phyloP scores from a whole-genome alignment of 2,797 vertebrate genomes.

The Sphaeramia orbicularis region DNA sequence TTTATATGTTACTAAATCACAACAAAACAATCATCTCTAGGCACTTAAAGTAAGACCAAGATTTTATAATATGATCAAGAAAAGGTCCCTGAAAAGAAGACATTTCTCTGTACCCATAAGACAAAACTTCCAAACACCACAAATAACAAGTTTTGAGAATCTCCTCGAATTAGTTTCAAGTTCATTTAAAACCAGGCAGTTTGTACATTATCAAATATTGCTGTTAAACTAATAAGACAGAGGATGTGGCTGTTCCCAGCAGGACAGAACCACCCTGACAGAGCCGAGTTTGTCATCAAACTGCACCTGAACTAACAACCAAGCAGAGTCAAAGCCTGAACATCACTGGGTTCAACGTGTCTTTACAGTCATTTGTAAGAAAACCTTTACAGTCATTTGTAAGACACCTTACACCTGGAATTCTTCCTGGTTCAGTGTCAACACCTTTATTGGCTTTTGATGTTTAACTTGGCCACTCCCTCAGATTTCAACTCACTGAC shows the following conservation, averaged over 20 bases:
- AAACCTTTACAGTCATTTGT: too few relatives aligned
- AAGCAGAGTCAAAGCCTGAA: neutral
- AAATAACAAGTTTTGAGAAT: too few relatives aligned
- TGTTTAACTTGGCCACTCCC: conserved; percentile 59
- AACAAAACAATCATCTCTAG: too few relatives aligned
- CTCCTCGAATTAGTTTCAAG: too few relatives aligned
- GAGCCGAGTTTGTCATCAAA: neutral
- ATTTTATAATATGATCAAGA: too few relatives aligned
- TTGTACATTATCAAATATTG: neutral
- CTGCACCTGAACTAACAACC: conserved; percentile 23
- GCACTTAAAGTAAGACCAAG: too few relatives aligned
- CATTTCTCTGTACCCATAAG: too few relatives aligned
- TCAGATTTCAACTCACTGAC: conserved; percentile 4
- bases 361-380: too few relatives aligned
- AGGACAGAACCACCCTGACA: neutral
- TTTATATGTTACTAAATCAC: too few relatives aligned
- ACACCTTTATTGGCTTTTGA: conserved; percentile 54
- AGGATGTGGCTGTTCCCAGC: neutral
- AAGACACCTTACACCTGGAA: neutral
- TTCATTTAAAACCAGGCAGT: too few relatives aligned
- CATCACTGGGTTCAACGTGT: neutral
- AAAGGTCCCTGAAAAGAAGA: too few relatives aligned
- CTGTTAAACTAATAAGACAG: neutral
- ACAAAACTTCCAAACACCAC: too few relatives aligned
- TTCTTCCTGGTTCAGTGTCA: conserved; percentile 35